Percentiles rank a stretch among this genome's conserved stretches.
Evolutionary conservation across 2,888 invertebrate species (phyloP).

Genomic region (Acrocera orbiculus): DNA sequence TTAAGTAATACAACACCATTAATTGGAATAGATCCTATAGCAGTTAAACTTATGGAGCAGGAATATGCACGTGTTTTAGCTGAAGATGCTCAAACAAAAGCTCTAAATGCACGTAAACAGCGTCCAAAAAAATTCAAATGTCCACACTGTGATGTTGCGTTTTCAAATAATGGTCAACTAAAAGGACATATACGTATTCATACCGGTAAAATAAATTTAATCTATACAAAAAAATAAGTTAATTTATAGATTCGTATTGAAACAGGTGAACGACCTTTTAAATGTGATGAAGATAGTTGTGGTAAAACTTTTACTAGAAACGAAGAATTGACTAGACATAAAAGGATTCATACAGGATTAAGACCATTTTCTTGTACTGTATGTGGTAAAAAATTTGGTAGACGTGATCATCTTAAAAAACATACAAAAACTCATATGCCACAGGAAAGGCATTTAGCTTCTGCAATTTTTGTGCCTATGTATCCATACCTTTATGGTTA

Average conservation of each 20-base stretch:
- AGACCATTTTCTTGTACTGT: slow-evolving; percentile 71
- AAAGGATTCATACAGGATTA: slow-evolving; percentile 72
- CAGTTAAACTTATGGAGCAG: slow-evolving; percentile 40
- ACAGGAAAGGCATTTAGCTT: slow-evolving; percentile 42
- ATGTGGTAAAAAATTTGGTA: slow-evolving; percentile 83
- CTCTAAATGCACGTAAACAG: slow-evolving; percentile 51
- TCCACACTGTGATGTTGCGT: slow-evolving; percentile 73
- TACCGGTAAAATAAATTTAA: slow-evolving; percentile 41
- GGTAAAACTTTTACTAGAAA: slow-evolving; percentile 83
- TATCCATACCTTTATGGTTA: slow-evolving; percentile 43
- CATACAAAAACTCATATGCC: slow-evolving; percentile 71
- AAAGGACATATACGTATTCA: slow-evolving; percentile 85
- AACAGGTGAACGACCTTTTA: slow-evolving; percentile 67
- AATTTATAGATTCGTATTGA: slow-evolving; percentile 5
- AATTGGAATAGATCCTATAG: slow-evolving; percentile 25
- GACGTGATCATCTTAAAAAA: slow-evolving; percentile 88
- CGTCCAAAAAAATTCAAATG: slow-evolving; percentile 85
- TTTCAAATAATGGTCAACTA: slow-evolving; percentile 85
- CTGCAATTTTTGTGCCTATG: slow-evolving; percentile 42
- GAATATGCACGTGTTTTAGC: slow-evolving; percentile 52
- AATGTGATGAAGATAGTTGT: slow-evolving; percentile 69
- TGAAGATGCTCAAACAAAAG: slow-evolving; percentile 52
- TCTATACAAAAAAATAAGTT: not conserved
- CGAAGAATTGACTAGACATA: slow-evolving; percentile 82
- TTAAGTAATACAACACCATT: slow-evolving; percentile 9